Base-by-base conservation (phyloP, 1,140 invertebrate species). In the Ectropis grisescens region DNA sequence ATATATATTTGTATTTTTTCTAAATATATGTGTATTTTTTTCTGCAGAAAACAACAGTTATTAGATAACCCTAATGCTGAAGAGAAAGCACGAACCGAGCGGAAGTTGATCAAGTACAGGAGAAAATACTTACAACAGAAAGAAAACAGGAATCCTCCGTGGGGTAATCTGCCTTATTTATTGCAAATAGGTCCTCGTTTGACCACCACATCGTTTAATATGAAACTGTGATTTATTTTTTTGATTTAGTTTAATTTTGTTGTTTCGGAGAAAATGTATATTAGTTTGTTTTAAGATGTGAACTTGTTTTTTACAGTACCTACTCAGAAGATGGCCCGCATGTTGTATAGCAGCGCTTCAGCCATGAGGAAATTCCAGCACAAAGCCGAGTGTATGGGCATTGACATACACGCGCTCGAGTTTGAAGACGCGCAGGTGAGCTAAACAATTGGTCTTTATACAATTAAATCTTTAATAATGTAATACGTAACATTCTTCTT, bases 331-430 rank as follows among this genome's bases (percentile, higher is more conserved):
- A 93, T 97, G 90, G 93, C 95, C 1, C 84, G 96, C 13, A 79
- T 95, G 44, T 69, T 98, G 26, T 95, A 93, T 14, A 97, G 94
- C 1, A 95, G 93, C 51, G 93, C 96, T 1, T 93, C 92, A 0
- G 94, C 94, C 1, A 93, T 94, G 70, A 87, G 91, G 12, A 89
- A 90, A 47, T 86, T 98, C 35, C 79, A 93, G 30, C 84, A 85
- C 25, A 98, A 98, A 83, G 94, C 95, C 0, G 92, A 94, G 67
- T 81, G 96, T 6, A 95, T 97, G 90, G 96, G 95, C 1, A 87
- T 97, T 0, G 90, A 95, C 67, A 91, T 88, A 2, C 85, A 87
- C 27, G 87, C 89, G 1, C 64, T 93, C 27, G 93, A 94, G 71
- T 88, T 91, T 40, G 89, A 93, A 56, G 92, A 94, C 60, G 87